Percentiles rank a stretch among this genome's conserved stretches.
Evolutionary conservation across 2,113 vertebrate genomes (phyloP).

Genomic region (Marmota flaviventris): DNA sequence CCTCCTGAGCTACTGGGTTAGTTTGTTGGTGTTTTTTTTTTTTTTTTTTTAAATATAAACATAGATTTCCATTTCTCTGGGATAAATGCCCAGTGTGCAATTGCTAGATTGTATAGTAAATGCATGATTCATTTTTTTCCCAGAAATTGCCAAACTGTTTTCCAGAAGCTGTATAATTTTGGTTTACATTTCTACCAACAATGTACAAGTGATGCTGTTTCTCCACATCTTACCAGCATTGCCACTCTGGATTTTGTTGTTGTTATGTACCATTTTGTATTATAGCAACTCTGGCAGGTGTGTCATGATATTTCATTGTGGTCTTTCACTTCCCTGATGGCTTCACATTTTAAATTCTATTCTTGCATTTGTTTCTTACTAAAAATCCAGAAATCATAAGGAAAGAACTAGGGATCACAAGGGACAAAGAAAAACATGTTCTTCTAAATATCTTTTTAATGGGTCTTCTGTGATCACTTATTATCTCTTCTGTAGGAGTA

Average conservation of each 20-base stretch:
- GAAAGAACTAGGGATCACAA: background rate
- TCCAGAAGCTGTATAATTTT: background rate
- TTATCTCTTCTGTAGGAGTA: background rate
- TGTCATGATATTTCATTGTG: background rate
- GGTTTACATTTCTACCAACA: background rate
- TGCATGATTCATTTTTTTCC: background rate
- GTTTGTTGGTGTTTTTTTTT: too few species aligned
- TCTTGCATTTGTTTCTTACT: conserved; percentile 15
- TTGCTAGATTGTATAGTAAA: background rate
- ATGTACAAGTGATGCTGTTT: background rate
- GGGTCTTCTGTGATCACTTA: background rate
- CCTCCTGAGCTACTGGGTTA: too few species aligned
- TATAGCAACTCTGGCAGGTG: background rate
- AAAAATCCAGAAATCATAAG: background rate
- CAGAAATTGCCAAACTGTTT: conserved; percentile 31
- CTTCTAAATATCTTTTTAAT: background rate
- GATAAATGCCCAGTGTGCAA: background rate
- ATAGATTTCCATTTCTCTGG: conserved; percentile 35
- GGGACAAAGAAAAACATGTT: background rate
- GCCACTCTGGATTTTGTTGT: background rate
- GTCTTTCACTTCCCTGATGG: background rate
- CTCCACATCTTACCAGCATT: background rate
- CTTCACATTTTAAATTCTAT: conserved; percentile 64
- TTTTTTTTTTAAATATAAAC: background rate
- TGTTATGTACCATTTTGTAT: background rate